Base-by-base conservation (phyloP, 35 echinoderm and acorn worm species). In the Heliocidaris erythrogramma region DNA sequence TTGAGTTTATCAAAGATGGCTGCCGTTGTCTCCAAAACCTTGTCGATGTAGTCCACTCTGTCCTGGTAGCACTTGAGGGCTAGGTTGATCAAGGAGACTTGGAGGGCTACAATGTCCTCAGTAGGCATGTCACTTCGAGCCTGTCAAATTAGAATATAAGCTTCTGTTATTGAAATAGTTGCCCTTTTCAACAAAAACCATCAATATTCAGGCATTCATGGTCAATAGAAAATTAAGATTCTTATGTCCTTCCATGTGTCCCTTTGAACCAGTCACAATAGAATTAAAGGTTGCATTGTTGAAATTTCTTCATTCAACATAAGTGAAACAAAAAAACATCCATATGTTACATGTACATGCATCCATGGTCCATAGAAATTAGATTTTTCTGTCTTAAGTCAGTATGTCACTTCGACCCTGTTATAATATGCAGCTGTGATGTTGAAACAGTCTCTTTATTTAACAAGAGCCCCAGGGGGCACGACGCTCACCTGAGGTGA, bases 1-100 rank as follows among this genome's bases (percentile, higher is more conserved):
- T 94, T 94, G 61, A 99, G 97, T 86, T 97, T 99, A 12, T 96
- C 94, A 92, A 99, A 99, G 86, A 99, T 99, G 69, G 97, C 94
- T 18, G 91, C 93, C 0, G 98, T 99, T 11, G 97, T 97, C 88
- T 99, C 96, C 18, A 99, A 93, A 9, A 99, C 98, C 91, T 99
- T 99, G 92, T 99, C 98, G 31, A 99, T 97, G 94, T 92, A 99
- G 85, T 99, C 98, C 5, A 99, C 98, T 93, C 98, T 96, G 47
- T 99, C 98, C 85, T 94, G 95, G 69, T 99, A 99, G 59, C 98
- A 99, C 91, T 99, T 99, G 49, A 99, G 96, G 86, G 98, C 98
- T 60, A 99, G 93, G 89, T 99, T 99, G 24, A 99, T 99, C 48
- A 99, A 94, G 27, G 98, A 99, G 29, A 99, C 98, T 91, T 99